Evolutionary conservation across 2,113 vertebrate genomes (phyloP), one percentile per base, ranked within the genome.

Genomic region (Stegastes partitus): DNA sequence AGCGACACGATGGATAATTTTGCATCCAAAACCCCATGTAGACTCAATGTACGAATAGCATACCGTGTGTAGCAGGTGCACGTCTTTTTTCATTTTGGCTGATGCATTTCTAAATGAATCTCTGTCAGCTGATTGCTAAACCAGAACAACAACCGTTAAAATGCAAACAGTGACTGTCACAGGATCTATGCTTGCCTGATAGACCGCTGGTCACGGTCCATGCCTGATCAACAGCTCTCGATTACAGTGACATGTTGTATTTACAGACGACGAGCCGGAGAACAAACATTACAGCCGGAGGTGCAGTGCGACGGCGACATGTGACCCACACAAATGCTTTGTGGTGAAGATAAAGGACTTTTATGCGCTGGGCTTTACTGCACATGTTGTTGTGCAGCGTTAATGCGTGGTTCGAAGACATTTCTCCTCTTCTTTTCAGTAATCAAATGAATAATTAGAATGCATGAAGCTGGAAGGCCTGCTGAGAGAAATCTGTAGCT

Each of bases 391-490:
- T 53, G 45, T 42, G 22, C 42, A 16, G 59, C 31, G 51, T 62
- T 34, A 22, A 51, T 42, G 23, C 1, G 4, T 22, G 19, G 28
- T 22, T 25, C 23, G 8, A 14, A 51, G 47, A 62, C 56, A 37
- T 31, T 22, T 54, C 39, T 34, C 19, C 5, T 28, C 37, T 10
- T 39, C 19, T 15, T 58, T 53, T 67, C 34, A 45, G 0, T 62
- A 57, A 81, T 75, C 54, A 57, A 66, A 84, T 66, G 50, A 66
- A 54, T 79, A 58, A 81, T 84, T 79, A 59, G 45, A n/a, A 57
- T 72, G 56, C 34, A 7, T 10, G 28, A 57, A 23, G 16, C 66
- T 47, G 22, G 45, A 72, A 64, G 53, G 18, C 62, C 74, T 81
- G 81, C 69, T 45, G 25, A 45, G 77, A 55, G 39, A 56, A 79